phyloP scores from a whole-genome alignment of 2,113 vertebrate species.

The Thinocorus orbignyianus region DNA sequence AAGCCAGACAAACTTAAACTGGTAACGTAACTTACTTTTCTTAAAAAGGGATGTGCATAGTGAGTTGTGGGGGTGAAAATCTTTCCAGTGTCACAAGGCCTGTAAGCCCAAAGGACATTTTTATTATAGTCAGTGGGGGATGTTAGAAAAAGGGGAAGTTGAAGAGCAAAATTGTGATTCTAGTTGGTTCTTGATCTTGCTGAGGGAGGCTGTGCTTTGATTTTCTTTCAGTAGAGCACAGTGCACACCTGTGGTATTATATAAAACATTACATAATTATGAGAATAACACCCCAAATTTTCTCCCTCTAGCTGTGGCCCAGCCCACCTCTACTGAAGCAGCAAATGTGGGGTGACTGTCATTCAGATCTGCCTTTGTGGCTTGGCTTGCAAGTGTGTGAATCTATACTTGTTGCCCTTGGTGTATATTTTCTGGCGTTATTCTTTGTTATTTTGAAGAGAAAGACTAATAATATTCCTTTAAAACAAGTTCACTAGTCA shows the following conservation, averaged over 20 bases:
- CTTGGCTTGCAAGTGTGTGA: not conserved
- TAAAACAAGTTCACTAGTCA: slow-evolving; percentile 9
- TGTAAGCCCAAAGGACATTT: not conserved
- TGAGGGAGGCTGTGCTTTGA: slow-evolving; percentile 22
- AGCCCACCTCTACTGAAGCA: not conserved
- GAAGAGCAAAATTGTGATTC: slow-evolving; percentile 24
- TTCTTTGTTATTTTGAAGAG: not conserved
- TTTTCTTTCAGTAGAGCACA: slow-evolving; percentile 1
- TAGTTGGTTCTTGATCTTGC: slow-evolving; percentile 30
- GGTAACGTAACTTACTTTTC: not conserved
- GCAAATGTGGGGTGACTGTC: not conserved
- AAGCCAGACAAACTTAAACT: not conserved
- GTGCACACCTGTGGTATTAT: slow-evolving; percentile 26
- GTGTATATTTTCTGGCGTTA: not conserved
- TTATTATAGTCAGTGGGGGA: slow-evolving; percentile 15
- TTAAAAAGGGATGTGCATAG: not conserved
- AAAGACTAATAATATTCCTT: not conserved
- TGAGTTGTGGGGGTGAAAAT: slow-evolving; percentile 19
- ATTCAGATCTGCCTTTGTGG: not conserved
- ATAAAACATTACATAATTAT: slow-evolving; percentile 25
- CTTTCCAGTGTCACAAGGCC: slow-evolving; percentile 6
- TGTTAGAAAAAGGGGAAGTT: slow-evolving; percentile 10
- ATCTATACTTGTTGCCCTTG: not conserved
- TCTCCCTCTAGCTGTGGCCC: not conserved
- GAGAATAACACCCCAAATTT: not conserved